Conservation (phyloP, 2,888 invertebrate species). For the Agrotis clavis region DNA sequence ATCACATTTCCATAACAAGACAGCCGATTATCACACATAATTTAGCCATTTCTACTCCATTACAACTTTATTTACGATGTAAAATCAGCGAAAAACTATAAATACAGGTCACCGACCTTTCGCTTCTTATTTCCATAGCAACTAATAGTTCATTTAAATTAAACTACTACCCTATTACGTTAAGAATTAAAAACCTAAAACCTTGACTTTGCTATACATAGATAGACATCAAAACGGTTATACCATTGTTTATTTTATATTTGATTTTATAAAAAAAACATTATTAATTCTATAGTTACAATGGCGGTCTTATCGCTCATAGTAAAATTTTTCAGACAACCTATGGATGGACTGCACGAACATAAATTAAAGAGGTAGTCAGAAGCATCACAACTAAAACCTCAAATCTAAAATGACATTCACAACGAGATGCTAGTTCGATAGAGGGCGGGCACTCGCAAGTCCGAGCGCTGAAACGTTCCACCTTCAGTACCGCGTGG, state of each 20-base stretch:
- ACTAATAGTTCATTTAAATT: background rate
- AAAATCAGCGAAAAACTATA: too few species aligned
- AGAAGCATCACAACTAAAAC: background rate
- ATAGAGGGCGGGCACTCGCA: conserved; percentile 50
- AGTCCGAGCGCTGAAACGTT: conserved; percentile 16
- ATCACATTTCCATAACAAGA: background rate
- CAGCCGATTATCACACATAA: background rate
- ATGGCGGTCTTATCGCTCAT: too few species aligned
- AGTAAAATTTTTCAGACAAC: too few species aligned
- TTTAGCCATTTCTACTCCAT: background rate
- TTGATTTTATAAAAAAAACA: too few species aligned
- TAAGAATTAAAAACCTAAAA: background rate
- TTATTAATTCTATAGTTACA: too few species aligned
- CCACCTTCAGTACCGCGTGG: conserved; percentile 67
- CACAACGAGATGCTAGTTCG: conserved; percentile 40
- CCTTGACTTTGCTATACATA: conserved; percentile 18
- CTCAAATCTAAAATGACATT: conserved; percentile 21
- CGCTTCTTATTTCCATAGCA: too few species aligned
- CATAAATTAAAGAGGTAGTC: too few species aligned
- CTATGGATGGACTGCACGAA: too few species aligned
- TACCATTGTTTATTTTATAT: too few species aligned
- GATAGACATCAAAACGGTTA: too few species aligned
- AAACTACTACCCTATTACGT: background rate
- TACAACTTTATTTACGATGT: too few species aligned
- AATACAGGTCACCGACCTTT: too few species aligned